Percentiles rank a stretch among this genome's conserved stretches.
Conservation (phyloP, 1,140 invertebrate species). For the Heliconius nattereri region DNA sequence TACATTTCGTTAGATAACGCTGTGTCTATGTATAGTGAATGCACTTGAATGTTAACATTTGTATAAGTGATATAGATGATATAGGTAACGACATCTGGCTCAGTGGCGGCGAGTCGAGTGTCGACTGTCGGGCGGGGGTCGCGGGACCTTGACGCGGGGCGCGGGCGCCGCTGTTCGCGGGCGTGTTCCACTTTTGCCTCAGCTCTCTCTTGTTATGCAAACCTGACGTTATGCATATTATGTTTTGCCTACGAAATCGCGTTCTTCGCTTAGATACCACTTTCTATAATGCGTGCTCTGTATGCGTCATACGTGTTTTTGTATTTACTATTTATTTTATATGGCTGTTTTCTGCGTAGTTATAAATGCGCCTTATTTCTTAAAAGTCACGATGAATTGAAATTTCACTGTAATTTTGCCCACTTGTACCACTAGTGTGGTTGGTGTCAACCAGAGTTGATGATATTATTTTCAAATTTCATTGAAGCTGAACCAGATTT, state of each 20-base stretch:
- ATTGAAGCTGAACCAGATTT: neutral
- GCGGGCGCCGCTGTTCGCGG: constrained; percentile 55
- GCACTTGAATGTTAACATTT: too few relatives aligned
- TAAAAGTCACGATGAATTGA: neutral
- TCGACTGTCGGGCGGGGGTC: constrained; percentile 23
- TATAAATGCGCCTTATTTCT: neutral
- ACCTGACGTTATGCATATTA: constrained; percentile 76
- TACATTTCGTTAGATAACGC: neutral
- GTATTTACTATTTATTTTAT: constrained; percentile 11
- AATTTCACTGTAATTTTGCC: neutral
- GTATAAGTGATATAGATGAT: too few relatives aligned
- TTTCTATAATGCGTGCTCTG: constrained; percentile 57
- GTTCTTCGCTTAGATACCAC: constrained; percentile 58
- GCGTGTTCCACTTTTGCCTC: constrained; percentile 69
- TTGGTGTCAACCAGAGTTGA: too few relatives aligned
- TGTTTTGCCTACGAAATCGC: constrained; percentile 64
- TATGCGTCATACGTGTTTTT: constrained; percentile 44
- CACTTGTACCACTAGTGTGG: neutral
- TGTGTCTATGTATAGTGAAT: neutral
- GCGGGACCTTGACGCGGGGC: constrained; percentile 64
- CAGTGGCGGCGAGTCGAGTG: neutral
- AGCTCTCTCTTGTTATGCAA: constrained; percentile 79
- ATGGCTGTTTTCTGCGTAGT: constrained; percentile 12
- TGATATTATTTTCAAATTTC: too few relatives aligned
- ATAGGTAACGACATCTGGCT: constrained; percentile 23